Conservation (phyloP, 2,888 invertebrate genomes). For the Ichneumoninae sp. region DNA sequence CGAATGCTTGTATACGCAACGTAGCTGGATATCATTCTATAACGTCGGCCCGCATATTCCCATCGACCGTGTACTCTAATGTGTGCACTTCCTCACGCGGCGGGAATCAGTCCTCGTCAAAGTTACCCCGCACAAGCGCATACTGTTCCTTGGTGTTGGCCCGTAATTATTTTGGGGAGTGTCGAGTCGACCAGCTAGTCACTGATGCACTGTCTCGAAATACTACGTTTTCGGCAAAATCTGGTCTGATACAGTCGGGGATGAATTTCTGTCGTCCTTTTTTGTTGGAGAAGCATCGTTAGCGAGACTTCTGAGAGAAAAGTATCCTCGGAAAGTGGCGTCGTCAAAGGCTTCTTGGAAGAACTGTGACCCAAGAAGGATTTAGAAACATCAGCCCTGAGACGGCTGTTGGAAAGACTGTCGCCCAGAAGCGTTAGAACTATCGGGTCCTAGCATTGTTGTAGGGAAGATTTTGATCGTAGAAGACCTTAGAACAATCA, state of each 20-base stretch:
- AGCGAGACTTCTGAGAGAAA: too few relatives aligned
- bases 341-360: too few relatives aligned
- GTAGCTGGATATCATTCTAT: constrained; percentile 48
- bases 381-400: too few relatives aligned
- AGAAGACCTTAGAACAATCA: too few relatives aligned
- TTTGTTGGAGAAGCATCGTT: too few relatives aligned
- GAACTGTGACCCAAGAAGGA: too few relatives aligned
- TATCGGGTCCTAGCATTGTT: too few relatives aligned
- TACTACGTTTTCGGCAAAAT: background rate
- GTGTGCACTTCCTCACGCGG: constrained; percentile 47
- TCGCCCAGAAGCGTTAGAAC: too few relatives aligned
- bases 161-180: constrained; percentile 53
- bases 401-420: too few relatives aligned
- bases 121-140: constrained; percentile 52
- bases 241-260: background rate
- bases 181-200: constrained; percentile 18
- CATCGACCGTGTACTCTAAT: constrained; percentile 42
- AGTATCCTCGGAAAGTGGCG: too few relatives aligned
- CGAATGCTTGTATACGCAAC: constrained; percentile 53
- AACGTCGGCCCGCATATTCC: constrained; percentile 63
- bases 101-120: constrained; percentile 38
- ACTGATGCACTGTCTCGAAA: background rate
- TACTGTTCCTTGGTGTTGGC: constrained; percentile 14
- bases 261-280: too few relatives aligned
- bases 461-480: too few relatives aligned